A percentile compares a stretch with the other conserved stretches of the same genome.
Conservation (phyloP, 1,140 invertebrate genomes). For the Nomia melanderi region DNA sequence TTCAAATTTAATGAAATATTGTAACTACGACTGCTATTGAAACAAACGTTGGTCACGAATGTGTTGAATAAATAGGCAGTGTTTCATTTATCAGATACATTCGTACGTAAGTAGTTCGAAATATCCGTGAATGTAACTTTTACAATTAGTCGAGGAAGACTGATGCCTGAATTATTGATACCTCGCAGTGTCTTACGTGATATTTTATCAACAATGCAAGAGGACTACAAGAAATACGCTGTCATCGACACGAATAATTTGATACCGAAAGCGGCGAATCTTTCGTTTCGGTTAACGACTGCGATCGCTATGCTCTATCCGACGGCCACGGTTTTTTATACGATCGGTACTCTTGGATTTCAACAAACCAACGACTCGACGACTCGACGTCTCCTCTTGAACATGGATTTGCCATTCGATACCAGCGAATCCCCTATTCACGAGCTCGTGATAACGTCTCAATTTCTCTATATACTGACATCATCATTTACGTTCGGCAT, state of each 20-base stretch:
- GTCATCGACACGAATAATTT: conserved; percentile 1
- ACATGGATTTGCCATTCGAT: conserved; percentile 59
- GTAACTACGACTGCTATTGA: no score
- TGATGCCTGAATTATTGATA: background rate
- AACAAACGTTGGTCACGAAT: no score
- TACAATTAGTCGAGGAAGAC: background rate
- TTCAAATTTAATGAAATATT: no score
- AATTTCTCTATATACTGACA: conserved; percentile 44
- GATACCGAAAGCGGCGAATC: conserved; percentile 15
- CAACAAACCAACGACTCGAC: background rate
- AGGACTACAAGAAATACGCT: conserved; percentile 40
- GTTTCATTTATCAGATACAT: no score
- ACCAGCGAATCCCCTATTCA: conserved; percentile 43
- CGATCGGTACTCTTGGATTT: background rate
- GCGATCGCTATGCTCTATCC: background rate
- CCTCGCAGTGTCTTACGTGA: conserved; percentile 32
- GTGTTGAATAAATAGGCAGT: no score
- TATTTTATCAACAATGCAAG: conserved; percentile 25
- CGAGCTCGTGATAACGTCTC: conserved; percentile 38
- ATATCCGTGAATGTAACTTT: no score
- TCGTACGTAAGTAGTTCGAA: no score
- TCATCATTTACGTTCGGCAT: conserved; percentile 29
- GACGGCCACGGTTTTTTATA: background rate
- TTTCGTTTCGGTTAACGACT: conserved; percentile 31
- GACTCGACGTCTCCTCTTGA: conserved; percentile 33